These are phyloP conservation scores for Rhorus exstirpatorius DNA, from an alignment of 2,888 invertebrate genomes.

Conservation along the genomic window DNA sequence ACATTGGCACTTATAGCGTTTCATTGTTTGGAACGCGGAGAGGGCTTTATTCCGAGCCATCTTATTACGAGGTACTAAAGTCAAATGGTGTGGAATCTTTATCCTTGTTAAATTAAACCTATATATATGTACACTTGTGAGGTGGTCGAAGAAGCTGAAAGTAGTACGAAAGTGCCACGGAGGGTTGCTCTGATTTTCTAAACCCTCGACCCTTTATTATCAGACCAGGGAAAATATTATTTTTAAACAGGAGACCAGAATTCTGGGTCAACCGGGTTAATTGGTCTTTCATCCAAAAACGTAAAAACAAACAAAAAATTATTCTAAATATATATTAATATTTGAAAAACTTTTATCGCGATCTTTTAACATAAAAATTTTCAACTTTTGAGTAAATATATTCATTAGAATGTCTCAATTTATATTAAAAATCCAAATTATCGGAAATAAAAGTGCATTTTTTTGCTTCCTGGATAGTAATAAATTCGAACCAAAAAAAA, in stretches of 20 bases:
- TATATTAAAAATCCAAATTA: too few relatives aligned
- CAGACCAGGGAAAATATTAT: background rate
- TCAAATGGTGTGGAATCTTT: constrained; percentile 29
- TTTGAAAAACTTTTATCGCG: too few relatives aligned
- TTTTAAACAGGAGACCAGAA: background rate
- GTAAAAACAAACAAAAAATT: background rate
- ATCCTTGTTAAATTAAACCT: too few relatives aligned
- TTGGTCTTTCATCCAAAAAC: background rate
- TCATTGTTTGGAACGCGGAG: background rate
- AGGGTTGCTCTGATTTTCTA: background rate
- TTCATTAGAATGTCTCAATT: too few relatives aligned
- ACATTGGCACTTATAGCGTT: background rate
- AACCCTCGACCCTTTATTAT: background rate
- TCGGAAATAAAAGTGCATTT: too few relatives aligned
- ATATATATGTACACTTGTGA: background rate
- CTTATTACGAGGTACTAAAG: constrained; percentile 19
- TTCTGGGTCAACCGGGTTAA: background rate
- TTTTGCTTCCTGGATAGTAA: too few relatives aligned
- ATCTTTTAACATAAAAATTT: too few relatives aligned
- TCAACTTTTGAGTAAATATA: too few relatives aligned
- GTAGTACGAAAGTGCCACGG: background rate
- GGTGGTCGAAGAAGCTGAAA: background rate
- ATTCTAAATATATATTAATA: too few relatives aligned
- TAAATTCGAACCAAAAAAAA: too few relatives aligned
- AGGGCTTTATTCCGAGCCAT: constrained; percentile 46